phyloP scores from a whole-genome alignment of 2,113 vertebrate species.

The Chloropsis hardwickii region DNA sequence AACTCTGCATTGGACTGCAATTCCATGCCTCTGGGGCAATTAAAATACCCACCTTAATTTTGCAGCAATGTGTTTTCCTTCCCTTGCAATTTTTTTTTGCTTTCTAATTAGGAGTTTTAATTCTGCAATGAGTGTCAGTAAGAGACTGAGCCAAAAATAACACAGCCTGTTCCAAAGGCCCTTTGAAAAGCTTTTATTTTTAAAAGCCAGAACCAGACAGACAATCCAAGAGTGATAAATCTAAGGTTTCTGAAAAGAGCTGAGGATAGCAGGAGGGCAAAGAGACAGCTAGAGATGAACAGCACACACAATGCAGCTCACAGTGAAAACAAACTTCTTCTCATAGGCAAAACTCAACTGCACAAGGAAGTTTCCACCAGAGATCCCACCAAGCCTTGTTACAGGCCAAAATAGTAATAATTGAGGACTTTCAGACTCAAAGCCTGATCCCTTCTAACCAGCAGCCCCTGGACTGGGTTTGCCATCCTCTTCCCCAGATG shows the following conservation, averaged over 20 bases:
- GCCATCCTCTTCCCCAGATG: not conserved
- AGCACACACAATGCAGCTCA: not conserved
- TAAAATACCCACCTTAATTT: conserved; percentile 29
- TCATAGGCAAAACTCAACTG: not conserved
- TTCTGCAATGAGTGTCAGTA: conserved; percentile 32
- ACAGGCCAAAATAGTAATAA: not conserved
- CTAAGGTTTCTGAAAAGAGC: conserved; percentile 43
- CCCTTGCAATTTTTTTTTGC: not conserved
- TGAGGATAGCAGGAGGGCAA: conserved; percentile 30
- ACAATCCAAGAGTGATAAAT: conserved; percentile 63
- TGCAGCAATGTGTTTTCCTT: not conserved
- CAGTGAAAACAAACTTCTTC: not conserved
- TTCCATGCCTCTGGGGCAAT: not conserved
- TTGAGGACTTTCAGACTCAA: not conserved
- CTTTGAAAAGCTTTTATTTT: conserved; percentile 55
- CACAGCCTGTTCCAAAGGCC: conserved; percentile 40
- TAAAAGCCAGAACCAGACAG: conserved; percentile 50
- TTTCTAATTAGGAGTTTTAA: conserved; percentile 60
- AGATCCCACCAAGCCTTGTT: not conserved
- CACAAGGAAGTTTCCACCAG: not conserved
- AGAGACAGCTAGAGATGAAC: conserved; percentile 39
- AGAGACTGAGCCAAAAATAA: conserved; percentile 57
- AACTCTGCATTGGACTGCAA: not conserved
- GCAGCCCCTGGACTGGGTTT: not conserved
- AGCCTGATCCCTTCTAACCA: not conserved